These are phyloP conservation scores for Anguilla anguilla DNA, from an alignment of 2,797 vertebrate genomes.

Conservation along the genomic window DNA sequence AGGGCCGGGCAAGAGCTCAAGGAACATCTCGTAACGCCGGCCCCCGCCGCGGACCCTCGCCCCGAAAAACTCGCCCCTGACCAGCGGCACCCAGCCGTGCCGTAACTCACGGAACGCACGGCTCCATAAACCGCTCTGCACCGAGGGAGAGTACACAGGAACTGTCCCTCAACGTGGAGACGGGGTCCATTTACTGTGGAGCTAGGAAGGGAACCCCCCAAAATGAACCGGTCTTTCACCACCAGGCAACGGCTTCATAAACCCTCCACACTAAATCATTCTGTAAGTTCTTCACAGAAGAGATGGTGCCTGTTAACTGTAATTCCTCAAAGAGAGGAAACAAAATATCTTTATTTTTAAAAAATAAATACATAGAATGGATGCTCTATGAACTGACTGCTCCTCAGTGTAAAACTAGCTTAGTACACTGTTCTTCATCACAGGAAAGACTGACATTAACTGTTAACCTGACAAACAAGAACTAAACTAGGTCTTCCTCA, in stretches of 20 bases:
- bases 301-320: neutral
- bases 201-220: neutral
- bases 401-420: neutral
- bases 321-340: neutral
- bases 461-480: neutral
- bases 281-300: no score
- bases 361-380: neutral
- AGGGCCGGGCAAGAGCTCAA: constrained; percentile 32
- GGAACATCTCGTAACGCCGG: constrained; percentile 5
- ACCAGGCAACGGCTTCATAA: neutral
- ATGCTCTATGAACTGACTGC: neutral
- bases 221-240: neutral
- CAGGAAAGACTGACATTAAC: neutral
- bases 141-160: neutral
- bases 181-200: neutral
- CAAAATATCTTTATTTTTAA: no score
- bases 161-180: neutral
- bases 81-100: neutral
- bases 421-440: no score
- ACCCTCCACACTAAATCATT: no score
- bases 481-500: neutral
- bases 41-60: neutral
- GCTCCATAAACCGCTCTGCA: neutral
- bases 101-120: neutral
- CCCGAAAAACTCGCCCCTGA: neutral